Evolutionary conservation across 2,888 invertebrate species (phyloP).

Genomic region (Lepidonotus clava): DNA sequence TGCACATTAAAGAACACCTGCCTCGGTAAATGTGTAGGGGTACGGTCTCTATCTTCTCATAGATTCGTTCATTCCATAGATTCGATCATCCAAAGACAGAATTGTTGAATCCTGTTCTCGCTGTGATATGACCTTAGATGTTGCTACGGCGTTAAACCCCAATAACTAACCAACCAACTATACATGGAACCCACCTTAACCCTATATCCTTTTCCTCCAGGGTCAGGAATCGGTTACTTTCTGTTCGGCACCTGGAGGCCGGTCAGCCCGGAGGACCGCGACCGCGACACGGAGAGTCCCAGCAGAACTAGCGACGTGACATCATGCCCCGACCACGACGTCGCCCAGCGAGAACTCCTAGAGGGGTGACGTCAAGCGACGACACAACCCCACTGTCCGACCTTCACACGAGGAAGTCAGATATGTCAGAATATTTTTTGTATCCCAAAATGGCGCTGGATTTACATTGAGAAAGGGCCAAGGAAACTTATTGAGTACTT

Average conservation of each 20-base stretch:
- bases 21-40: background rate
- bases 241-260: background rate
- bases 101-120: background rate
- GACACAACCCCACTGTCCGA: no score
- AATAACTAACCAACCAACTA: no score
- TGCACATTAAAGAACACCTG: no score
- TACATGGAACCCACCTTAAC: background rate
- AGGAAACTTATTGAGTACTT: no score
- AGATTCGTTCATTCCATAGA: background rate
- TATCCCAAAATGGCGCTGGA: no score
- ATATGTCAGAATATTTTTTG: no score
- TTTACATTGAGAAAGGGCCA: no score
- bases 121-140: background rate
- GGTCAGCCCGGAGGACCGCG: background rate
- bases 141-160: background rate
- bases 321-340: background rate
- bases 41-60: background rate
- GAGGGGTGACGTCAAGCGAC: no score
- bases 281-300: background rate
- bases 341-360: no score
- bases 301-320: conserved; percentile 10
- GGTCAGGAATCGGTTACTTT: background rate
- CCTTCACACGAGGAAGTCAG: no score
- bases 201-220: background rate
- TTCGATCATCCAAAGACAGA: background rate